These are phyloP conservation scores for Mellivora capensis DNA, from an alignment of 2,113 vertebrate genomes.

Conservation along the genomic window DNA sequence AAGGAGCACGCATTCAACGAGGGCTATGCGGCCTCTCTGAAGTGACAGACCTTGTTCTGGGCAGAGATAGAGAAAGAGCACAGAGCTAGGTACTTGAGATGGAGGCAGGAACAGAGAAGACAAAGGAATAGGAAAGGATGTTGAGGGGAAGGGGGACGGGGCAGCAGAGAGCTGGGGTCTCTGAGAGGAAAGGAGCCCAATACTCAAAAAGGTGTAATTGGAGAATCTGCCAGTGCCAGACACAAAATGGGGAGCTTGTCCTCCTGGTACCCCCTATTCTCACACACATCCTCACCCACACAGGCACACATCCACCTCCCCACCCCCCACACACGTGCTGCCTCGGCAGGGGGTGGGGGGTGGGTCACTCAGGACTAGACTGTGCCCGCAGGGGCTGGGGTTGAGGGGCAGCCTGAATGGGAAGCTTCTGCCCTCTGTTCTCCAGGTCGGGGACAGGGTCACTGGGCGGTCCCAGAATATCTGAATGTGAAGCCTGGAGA, in stretches of 20 bases:
- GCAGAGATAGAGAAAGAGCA: not conserved
- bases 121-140: not conserved
- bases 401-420: no score
- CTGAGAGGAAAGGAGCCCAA: not conserved
- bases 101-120: not conserved
- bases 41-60: not conserved
- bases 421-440: not conserved
- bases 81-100: no score
- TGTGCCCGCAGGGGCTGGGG: fast-evolving
- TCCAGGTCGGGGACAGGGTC: not conserved
- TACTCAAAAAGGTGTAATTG: not conserved
- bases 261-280: not conserved
- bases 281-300: no score
- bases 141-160: fast-evolving
- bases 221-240: not conserved
- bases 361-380: not conserved
- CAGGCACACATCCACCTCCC: not conserved
- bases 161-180: not conserved
- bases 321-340: fast-evolving
- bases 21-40: fast-evolving
- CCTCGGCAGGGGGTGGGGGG: no score
- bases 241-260: not conserved
- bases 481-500: not conserved
- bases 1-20: not conserved
- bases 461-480: not conserved